Evolutionary conservation across 1,140 invertebrate species (phyloP).

Genomic region (Venturia canescens): DNA sequence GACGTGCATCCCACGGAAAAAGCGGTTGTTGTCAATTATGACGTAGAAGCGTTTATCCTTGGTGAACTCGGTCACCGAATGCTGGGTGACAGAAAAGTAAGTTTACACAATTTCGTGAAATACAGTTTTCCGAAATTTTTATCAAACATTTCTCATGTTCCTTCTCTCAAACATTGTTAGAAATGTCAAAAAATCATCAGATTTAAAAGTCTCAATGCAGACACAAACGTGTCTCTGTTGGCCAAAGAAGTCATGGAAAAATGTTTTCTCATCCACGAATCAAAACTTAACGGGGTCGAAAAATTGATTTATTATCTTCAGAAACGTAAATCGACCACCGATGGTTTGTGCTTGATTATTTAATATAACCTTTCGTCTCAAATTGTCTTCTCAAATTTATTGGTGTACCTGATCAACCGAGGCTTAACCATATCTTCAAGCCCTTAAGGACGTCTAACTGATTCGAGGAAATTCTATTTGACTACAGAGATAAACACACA

Average conservation of each 20-base stretch:
- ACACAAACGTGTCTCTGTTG: constrained; percentile 88
- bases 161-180: constrained; percentile 64
- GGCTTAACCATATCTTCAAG: too few species aligned
- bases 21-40: constrained; percentile 93
- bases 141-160: constrained; percentile 21
- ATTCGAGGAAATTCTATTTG: too few species aligned
- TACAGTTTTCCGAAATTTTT: not conserved
- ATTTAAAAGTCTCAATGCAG: constrained; percentile 87
- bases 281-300: constrained; percentile 90
- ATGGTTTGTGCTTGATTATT: constrained; percentile 47
- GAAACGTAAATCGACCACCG: constrained; percentile 83
- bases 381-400: too few species aligned
- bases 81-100: constrained; percentile 89
- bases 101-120: not conserved
- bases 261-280: constrained; percentile 92
- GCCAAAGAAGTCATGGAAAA: constrained; percentile 93
- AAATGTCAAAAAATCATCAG: constrained; percentile 91
- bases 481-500: too few species aligned
- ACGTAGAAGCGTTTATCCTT: constrained; percentile 90
- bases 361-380: too few species aligned
- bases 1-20: constrained; percentile 95
- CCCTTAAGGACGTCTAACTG: too few species aligned
- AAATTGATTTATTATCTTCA: constrained; percentile 95
- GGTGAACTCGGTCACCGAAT: constrained; percentile 90
- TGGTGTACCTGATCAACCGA: too few species aligned